A percentile compares a stretch with the other conserved stretches of the same genome.
phyloP scores from a whole-genome alignment of 2,888 invertebrate species.

The Eumacrocentrus americanus region DNA sequence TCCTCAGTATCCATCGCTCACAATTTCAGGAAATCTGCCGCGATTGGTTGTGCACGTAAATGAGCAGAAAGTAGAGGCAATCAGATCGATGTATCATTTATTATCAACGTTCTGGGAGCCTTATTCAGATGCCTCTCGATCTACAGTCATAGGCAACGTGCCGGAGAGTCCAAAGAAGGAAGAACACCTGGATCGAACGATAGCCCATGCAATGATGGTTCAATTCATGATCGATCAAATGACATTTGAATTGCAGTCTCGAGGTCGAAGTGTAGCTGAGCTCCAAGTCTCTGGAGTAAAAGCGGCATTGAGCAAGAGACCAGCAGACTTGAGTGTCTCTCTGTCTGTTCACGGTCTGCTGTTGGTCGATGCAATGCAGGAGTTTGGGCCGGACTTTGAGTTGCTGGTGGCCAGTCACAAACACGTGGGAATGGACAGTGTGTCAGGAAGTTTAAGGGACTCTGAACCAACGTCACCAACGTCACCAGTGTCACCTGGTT shows the following conservation, averaged over 20 bases:
- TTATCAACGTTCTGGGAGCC: constrained; percentile 49
- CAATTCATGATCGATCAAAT: constrained; percentile 89
- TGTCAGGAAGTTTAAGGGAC: constrained; percentile 89
- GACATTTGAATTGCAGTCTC: constrained; percentile 78
- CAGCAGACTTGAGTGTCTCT: constrained; percentile 76
- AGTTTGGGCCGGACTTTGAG: constrained; percentile 94
- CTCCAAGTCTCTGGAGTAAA: constrained; percentile 89
- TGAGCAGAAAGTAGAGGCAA: constrained; percentile 82
- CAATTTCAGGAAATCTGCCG: constrained; percentile 84
- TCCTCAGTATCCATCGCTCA: constrained; percentile 85
- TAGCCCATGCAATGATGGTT: constrained; percentile 69
- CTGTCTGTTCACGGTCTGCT: constrained; percentile 91
- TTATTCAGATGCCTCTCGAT: constrained; percentile 35
- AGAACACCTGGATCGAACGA: constrained; percentile 46
- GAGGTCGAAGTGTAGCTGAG: constrained; percentile 90
- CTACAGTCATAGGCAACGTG: constrained; percentile 36
- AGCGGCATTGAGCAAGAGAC: constrained; percentile 75
- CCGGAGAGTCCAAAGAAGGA: constrained; percentile 56
- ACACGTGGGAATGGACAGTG: constrained; percentile 92
- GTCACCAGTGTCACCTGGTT: constrained; percentile 79
- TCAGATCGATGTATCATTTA: constrained; percentile 66
- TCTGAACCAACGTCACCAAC: constrained; percentile 91
- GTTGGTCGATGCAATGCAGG: constrained; percentile 93
- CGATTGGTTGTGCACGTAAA: constrained; percentile 88
- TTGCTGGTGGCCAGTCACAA: constrained; percentile 92